Base-by-base conservation (phyloP, 2,888 invertebrate genomes). In the Pelosia muscerda region DNA sequence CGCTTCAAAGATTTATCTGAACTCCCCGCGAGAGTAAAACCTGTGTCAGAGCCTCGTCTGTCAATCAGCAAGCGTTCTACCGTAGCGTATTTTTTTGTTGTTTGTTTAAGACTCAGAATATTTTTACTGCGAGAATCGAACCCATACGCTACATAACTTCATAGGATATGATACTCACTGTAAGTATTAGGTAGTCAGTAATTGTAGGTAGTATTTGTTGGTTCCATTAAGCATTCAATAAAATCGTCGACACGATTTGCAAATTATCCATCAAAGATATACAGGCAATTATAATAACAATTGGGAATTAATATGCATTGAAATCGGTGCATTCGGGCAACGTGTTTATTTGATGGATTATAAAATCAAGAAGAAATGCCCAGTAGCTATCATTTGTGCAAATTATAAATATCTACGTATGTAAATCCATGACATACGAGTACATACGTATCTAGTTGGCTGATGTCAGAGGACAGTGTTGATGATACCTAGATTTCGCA, bases 371-470 rank as follows among this genome's bases (percentile, higher is more conserved):
- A 38, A 15, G 9, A 38, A 15, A 38, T 38, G 4, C 4, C 38
- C 15, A 38, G 34, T 13, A 34, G 38, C 38, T 38, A 3, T 38
- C 38, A 38, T 3, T 13, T 38, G 3, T 38, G 38, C 15, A 38
- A 38, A 34, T 34, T 2, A 34, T 34, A 34, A 34, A 34, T 11
- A 34, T 1, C 1, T 6, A 3, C 31, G 28, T 6, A 13, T 34
- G 19, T 2, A 42, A 62, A 57, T 65, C 72, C 79, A 77, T 79
- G 75, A 79, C 80, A 75, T 72, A 73, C 9, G 13, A 2, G 10
- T 34, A 34, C 1, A 2, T 15, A 3, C 13, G 15, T 38, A 38
- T 2, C 34, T 34, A 34, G 0, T 3, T 42, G 5, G 73, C 67
- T 59, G 61, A 55, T 59, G 64, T 28, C 49, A 49, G 61, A 53